phyloP scores from a whole-genome alignment of 2,888 invertebrate species.

The Rhamphomyia laevipes region DNA sequence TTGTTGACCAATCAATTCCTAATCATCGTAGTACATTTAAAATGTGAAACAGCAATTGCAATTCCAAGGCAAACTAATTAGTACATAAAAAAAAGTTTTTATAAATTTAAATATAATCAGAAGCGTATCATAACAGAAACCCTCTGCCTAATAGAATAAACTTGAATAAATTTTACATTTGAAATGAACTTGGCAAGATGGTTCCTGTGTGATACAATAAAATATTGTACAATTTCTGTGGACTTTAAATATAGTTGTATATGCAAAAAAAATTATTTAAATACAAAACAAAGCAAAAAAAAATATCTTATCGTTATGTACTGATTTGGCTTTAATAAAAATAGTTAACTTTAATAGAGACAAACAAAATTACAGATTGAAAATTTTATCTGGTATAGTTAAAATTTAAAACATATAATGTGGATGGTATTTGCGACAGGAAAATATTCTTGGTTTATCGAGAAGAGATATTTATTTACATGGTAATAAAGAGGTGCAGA shows the following conservation, averaged over 20 bases:
- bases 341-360: conserved; percentile 13
- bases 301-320: too few species aligned
- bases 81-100: background rate
- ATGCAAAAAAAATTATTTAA: too few species aligned
- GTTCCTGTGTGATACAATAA: background rate
- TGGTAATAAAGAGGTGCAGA: too few species aligned
- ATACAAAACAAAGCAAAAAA: too few species aligned
- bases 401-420: too few species aligned
- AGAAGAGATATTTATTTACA: too few species aligned
- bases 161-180: background rate
- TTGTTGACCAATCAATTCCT: too few species aligned
- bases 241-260: conserved; percentile 12
- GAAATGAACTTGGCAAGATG: background rate
- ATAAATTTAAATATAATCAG: background rate
- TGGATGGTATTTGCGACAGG: too few species aligned
- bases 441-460: too few species aligned
- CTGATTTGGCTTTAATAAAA: conserved; percentile 12
- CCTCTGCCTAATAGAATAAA: conserved; percentile 2
- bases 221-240: background rate
- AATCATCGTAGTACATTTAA: too few species aligned
- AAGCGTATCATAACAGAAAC: background rate
- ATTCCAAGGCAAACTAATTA: too few species aligned
- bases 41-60: too few species aligned
- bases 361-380: conserved; percentile 6
- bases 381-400: background rate